Percentiles rank a stretch among this genome's conserved stretches.
These are phyloP conservation scores for Poecilobothrus nobilitatus DNA, from an alignment of 2,888 invertebrate species.

Conservation along the genomic window DNA sequence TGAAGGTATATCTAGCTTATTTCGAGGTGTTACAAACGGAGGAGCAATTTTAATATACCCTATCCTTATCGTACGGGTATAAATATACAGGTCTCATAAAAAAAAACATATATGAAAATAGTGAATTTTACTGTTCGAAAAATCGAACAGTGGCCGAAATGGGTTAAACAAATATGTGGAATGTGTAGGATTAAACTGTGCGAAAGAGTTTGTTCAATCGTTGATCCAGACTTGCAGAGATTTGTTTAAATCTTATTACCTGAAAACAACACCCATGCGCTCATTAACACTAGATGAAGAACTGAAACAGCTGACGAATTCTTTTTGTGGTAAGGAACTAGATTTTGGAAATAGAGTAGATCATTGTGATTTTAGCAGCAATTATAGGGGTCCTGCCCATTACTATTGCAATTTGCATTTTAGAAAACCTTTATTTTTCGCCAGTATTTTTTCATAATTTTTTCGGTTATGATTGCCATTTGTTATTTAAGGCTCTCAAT, in stretches of 20 bases:
- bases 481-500: conserved; percentile 26
- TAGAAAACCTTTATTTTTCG: neutral
- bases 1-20: too few species aligned
- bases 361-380: conserved; percentile 22
- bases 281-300: too few species aligned
- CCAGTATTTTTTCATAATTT: conserved; percentile 8
- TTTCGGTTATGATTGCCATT: conserved; percentile 29
- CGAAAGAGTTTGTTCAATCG: neutral
- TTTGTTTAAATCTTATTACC: neutral
- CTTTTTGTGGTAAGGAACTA: neutral
- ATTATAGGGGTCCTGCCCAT: conserved; percentile 27
- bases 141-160: too few species aligned
- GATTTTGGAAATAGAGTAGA: conserved; percentile 15
- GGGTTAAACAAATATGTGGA: neutral
- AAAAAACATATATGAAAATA: too few species aligned
- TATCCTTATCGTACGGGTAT: too few species aligned
- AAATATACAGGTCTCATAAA: too few species aligned
- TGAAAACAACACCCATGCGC: too few species aligned
- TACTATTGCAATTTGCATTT: neutral
- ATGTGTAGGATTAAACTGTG: neutral
- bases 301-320: too few species aligned
- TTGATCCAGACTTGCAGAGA: neutral
- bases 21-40: too few species aligned
- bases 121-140: too few species aligned
- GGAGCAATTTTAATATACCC: too few species aligned